Evolutionary conservation across 2,797 vertebrate genomes (phyloP), one percentile per base, ranked within the genome.

Genomic region (Octomys mimax): DNA sequence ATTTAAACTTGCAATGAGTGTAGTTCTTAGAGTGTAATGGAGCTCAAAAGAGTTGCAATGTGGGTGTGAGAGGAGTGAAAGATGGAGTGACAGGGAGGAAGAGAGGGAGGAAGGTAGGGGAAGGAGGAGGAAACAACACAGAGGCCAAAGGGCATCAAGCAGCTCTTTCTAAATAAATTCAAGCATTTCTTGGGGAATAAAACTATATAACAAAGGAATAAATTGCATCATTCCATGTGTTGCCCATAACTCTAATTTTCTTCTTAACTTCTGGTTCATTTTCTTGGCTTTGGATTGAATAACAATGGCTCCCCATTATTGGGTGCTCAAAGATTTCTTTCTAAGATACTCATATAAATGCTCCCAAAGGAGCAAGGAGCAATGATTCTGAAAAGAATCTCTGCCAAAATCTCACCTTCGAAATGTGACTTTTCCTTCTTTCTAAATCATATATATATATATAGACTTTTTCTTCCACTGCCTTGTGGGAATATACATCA

Each of bases 401-500:
- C 91, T 97, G 97, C 90, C 97, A 98, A 98, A 98, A 97, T 91
- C 68, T 89, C 97, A 97, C 96, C 97, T 97, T 97, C 95, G 87
- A 96, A 98, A 98, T 97, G 96, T 98, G 97, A 97, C 0, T 52
- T 97, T 98, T 97, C 98, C 98, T 98, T 98, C 97, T 97, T 98
- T 98, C 97, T 28, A 42, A 73, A 42, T 42, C 22, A 26, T 75
- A 73, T 39, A 75, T 75, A 46, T 49, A 36, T 39, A 46, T 64
- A 66, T 33, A 54, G 75, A 42, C 42, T 95, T 96, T 96, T 96
- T 93, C 94, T 94, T 89, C 79, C 97, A 87, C 88, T 52, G 95
- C 88, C 98, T 97, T 96, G 94, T 98, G 98, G 98, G 98, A 98
- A 98, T 98, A 98, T 98, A 97, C 98, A 98, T 98, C 98, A 98